Evolutionary conservation across 2,888 invertebrate genomes (phyloP).

Genomic region (Catocala nupta): DNA sequence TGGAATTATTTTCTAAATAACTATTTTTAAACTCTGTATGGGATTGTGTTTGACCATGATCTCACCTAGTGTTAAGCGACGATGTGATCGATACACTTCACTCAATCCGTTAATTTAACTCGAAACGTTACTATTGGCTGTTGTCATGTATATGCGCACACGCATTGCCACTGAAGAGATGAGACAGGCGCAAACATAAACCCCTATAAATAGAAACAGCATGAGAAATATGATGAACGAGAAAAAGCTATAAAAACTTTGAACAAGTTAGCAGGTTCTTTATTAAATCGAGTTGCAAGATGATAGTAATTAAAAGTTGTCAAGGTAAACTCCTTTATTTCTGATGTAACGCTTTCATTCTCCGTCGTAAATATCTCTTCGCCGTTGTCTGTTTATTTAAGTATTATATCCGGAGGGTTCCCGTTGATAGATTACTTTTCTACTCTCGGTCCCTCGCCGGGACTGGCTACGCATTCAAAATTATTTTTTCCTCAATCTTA

Average conservation of each 20-base stretch:
- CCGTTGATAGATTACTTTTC: slow-evolving; percentile 75
- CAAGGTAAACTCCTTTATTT: slow-evolving; percentile 57
- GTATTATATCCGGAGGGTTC: slow-evolving; percentile 69
- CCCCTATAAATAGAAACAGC: slow-evolving; percentile 55
- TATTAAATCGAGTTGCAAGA: slow-evolving; percentile 52
- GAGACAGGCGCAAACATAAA: slow-evolving; percentile 53
- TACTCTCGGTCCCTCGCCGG: slow-evolving; percentile 56
- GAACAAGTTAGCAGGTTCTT: slow-evolving; percentile 34
- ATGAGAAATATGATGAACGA: slow-evolving; percentile 57
- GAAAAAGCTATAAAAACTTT: slow-evolving; percentile 28
- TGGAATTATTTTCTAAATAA: too few species aligned
- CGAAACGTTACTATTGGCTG: too few species aligned
- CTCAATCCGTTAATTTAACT: too few species aligned
- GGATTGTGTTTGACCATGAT: too few species aligned
- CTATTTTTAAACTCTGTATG: too few species aligned
- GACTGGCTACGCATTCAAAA: slow-evolving; percentile 59
- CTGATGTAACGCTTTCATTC: slow-evolving; percentile 60
- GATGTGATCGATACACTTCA: too few species aligned
- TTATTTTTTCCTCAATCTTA: slow-evolving; percentile 68
- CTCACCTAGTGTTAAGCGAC: too few species aligned
- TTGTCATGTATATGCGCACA: too few species aligned
- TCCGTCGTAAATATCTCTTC: slow-evolving; percentile 56
- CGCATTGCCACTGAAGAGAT: too few species aligned
- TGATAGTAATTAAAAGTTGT: slow-evolving; percentile 60
- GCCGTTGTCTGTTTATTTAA: slow-evolving; percentile 68